Evolutionary conservation across 2,797 vertebrate genomes (phyloP).

Genomic region (Parotocinclus haroldoi): DNA sequence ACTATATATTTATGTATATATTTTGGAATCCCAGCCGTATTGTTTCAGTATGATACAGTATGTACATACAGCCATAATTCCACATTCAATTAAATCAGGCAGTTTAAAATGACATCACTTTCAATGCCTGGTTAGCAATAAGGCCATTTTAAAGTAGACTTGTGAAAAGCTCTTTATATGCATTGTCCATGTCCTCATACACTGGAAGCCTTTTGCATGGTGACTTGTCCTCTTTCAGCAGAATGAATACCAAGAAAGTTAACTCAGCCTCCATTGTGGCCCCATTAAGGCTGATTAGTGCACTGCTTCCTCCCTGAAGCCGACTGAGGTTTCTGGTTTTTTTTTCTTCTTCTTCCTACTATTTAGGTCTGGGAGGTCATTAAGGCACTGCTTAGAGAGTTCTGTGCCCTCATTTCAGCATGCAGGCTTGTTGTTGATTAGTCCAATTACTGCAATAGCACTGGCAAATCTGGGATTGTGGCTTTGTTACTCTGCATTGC

Average conservation of each 20-base stretch:
- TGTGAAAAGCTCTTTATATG: too few species aligned
- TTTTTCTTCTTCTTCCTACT: slow-evolving; percentile 3
- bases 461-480: not conserved
- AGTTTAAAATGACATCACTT: too few species aligned
- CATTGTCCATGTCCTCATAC: too few species aligned
- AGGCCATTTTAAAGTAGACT: too few species aligned
- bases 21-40: too few species aligned
- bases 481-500: not conserved
- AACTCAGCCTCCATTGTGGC: not conserved
- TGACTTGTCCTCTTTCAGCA: not conserved
- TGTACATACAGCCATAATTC: too few species aligned
- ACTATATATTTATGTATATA: too few species aligned
- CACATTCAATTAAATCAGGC: too few species aligned
- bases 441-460: slow-evolving; percentile 13
- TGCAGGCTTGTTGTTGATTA: slow-evolving; percentile 19
- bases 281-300: slow-evolving; percentile 1
- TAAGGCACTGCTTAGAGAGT: slow-evolving; percentile 15
- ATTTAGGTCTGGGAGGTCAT: slow-evolving; percentile 12
- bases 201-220: not conserved
- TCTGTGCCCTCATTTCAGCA: not conserved
- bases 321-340: slow-evolving; percentile 15
- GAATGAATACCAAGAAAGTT: not conserved
- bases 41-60: too few species aligned
- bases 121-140: too few species aligned
- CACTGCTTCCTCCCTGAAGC: slow-evolving; percentile 1